Evolutionary conservation across 2,113 vertebrate species (phyloP), one percentile per base, ranked within the genome.

Genomic region (Eudyptes chrysolophus): DNA sequence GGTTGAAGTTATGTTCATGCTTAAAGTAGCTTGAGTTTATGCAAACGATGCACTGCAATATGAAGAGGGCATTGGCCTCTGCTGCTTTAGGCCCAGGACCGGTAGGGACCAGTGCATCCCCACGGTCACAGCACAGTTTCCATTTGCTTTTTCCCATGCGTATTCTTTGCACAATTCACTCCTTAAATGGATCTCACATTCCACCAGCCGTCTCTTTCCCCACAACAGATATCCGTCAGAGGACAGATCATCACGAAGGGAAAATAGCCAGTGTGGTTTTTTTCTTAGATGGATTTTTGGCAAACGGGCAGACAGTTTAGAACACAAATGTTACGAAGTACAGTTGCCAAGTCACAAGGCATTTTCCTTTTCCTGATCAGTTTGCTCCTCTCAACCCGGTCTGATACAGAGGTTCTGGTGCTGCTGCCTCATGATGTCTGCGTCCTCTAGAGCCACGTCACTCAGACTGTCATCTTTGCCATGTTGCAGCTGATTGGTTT

Each of bases 221-320:
- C 74, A 27, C 70, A 52, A 20, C 78, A 89, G 79, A 82, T 81
- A 82, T 10, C 81, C 7, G 0, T 82, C 72, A 96, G 77, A 90
- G 54, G 11, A 57, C 48, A 11, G 32, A 93, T 38, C 49, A 2
- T 94, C 80, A 40, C 2, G 15, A 26, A 61, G 40, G 44, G 78
- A 94, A 78, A 95, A 81, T 16, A 97, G 65, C 64, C 92, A 82
- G 57, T 22, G 22, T 91, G 38, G 32, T 1, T 93, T 82, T 90
- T 75, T 90, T 92, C 69, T 97, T 94, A 58, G 80, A 90, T 58
- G 84, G 69, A 95, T 96, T 90, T 95, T 96, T 97, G 93, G 95
- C 84, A 93, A 93, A 74, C 2, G 22, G 74, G 62, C 34, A 42
- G 92, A 32, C 68, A 55, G 60, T 94, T 76, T 71, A 83, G 92